These are phyloP conservation scores for Druceiella hillmani DNA, from an alignment of 2,888 invertebrate species.

Conservation along the genomic window DNA sequence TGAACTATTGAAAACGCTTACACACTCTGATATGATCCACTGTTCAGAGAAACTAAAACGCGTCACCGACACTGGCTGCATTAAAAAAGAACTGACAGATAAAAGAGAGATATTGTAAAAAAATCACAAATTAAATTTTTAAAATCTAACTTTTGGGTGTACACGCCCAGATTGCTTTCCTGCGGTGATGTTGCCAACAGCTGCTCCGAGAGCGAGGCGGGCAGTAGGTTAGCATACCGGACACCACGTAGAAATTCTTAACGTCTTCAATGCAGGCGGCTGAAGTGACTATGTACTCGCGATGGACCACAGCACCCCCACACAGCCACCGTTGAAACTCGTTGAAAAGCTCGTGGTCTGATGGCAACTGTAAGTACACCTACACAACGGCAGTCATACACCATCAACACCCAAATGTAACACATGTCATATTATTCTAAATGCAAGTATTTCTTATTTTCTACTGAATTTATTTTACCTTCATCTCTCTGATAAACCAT, in stretches of 20 bases:
- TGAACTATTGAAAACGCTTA: too few species aligned
- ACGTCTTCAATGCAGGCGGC: slow-evolving; percentile 48
- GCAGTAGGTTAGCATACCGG: slow-evolving; percentile 40
- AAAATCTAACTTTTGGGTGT: slow-evolving; percentile 42
- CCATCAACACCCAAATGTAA: too few species aligned
- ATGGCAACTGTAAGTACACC: slow-evolving; percentile 36
- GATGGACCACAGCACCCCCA: slow-evolving; percentile 41
- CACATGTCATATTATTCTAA: too few species aligned
- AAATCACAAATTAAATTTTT: too few species aligned
- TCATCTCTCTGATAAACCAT: too few species aligned
- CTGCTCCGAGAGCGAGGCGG: slow-evolving; percentile 41
- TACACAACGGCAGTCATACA: slow-evolving; percentile 22
- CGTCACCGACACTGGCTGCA: too few species aligned
- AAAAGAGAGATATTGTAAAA: too few species aligned
- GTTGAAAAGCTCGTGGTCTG: slow-evolving; percentile 31
- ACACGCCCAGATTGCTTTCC: slow-evolving; percentile 46
- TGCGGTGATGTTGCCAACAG: slow-evolving; percentile 40
- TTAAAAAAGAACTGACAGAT: too few species aligned
- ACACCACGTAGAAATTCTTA: slow-evolving; percentile 42
- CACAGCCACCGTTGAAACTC: slow-evolving; percentile 39
- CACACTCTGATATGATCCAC: too few species aligned
- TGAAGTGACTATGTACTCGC: slow-evolving; percentile 40
- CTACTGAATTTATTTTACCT: too few species aligned
- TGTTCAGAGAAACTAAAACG: too few species aligned
- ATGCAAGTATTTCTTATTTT: too few species aligned